Base-by-base conservation (phyloP, 2,888 invertebrate species). In the Drosophila stalkeri region DNA sequence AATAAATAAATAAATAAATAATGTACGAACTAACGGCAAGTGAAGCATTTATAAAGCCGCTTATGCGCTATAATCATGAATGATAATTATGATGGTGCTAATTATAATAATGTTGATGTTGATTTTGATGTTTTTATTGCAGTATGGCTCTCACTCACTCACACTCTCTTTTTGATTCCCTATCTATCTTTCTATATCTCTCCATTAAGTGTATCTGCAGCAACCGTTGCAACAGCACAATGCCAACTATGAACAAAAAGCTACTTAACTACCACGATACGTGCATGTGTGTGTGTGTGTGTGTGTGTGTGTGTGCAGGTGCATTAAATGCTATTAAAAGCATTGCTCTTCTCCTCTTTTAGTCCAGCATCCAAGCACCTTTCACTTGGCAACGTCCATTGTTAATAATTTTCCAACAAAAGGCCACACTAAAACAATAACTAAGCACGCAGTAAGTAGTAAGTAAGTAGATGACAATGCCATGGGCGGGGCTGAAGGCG, bases 381-480 rank as follows among this genome's bases (percentile, higher is more conserved):
- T 74, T 80, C 82, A 77, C 68, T 79, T 73, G 74, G 71, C 73
- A 71, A 72, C 68, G 75, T 57, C 83, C 83, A 86, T 89, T 91
- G 86, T 90, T 83, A 79, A 82, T 86, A 89, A 86, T 72, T 90
- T 82, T 57, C 69, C 80, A 80, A 90, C 87, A 89, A 90, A 90
- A 82, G 89, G 75, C 80, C 87, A 78, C 75, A 86, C 89, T 80
- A 86, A 86, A 87, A 87, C 90, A 87, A 89, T 90, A 90, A 89
- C 89, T 84, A 90, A 87, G 87, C 84, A 77, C 77, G 72, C 78
- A 82, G 75, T 84, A 87, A 89, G 89, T 86, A 89, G 88, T 82
- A 87, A 87, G 77, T 86, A 86, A 86, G 85, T 89, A 81, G 85
- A 80, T 77, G 89, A 89, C 89, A 86, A 89, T 89, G 75, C 60